Evolutionary conservation across 2,113 vertebrate species (phyloP), one percentile per base, ranked within the genome.

Genomic region (Cynocephalus volans): DNA sequence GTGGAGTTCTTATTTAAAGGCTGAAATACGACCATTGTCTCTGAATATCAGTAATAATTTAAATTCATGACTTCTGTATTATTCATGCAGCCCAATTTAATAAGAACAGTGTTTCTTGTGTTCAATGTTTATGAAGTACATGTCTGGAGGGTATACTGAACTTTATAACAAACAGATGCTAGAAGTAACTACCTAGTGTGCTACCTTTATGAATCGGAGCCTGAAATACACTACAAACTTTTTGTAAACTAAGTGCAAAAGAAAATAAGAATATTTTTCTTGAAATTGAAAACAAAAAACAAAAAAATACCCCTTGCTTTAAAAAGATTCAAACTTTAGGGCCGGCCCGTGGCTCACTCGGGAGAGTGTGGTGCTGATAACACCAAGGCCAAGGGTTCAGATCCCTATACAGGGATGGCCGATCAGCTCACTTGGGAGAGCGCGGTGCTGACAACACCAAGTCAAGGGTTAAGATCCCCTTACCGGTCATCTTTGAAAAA

Each of bases 51-150:
- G 98, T 95, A 98, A 98, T 98, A 98, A 98, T 98, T 98, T 98
- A 98, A 98, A 98, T 98, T 98, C 98, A 98, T 97, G 97, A 94
- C 95, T 98, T 98, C 97, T 98, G 88, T 98, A 98, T 98, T 98
- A 99, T 98, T 98, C 98, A 98, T 98, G 88, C 91, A 96, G 95
- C 92, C 95, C 96, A 95, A 96, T 98, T 98, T 98, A 98, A 98
- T 98, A 97, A 0, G 76, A 98, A 96, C 95, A 97, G 98, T 98
- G 98, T 98, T 98, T 98, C 97, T 98, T 91, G 88, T 85, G 89
- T 95, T 98, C 96, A 48, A 0, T 98, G 97, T 98, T 98, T 98
- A 98, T 98, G 97, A 98, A 97, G 79, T 60, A 28, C 70, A 33
- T 95, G 82, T 87, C 89, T 95, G 93, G 45, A 89, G 93, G 91